Evolutionary conservation across 2,113 vertebrate species (phyloP), one percentile per base, ranked within the genome.

Genomic region (Gavia stellata): DNA sequence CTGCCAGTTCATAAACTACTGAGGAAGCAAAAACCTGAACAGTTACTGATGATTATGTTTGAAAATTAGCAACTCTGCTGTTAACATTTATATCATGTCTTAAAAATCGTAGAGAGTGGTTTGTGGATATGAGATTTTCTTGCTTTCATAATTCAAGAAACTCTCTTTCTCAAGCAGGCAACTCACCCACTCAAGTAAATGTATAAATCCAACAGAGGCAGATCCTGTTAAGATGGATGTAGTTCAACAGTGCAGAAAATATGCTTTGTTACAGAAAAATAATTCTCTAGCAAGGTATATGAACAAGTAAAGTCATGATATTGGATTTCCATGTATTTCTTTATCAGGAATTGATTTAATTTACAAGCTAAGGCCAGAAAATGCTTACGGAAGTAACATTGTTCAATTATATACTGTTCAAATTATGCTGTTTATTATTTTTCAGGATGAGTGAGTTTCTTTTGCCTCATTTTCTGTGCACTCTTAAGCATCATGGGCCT

Each of bases 201-300:
- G 33, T 36, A 55, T 55, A 85, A 87, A 96, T 58, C 47, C 40
- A 42, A 85, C 92, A 87, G 59, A 88, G 47, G 55, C 44, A 90
- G 62, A 93, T 42, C 61, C n/a, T 1, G 8, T 80, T 95, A 92
- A 88, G 62, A 89, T 29, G 42, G 71, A 86, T 81, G 63, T 49
- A 74, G 79, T 74, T 87, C 62, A 93, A 58, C 52, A 90, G 75
- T 52, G 81, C 80, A 92, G 88, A 97, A 97, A 95, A 92, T 84
- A 85, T 25, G 31, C 47, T 91, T 92, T 85, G 55, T 79, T 84
- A 79, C 29, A 79, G 70, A 85, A 91, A 96, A 94, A 87, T 55
- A 58, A 59, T 88, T 67, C 44, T 93, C 73, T 81, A 40, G 9
- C 16, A 71, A 94, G 44, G 7, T 53, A 72, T 65, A 72, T 31